These are phyloP conservation scores for Leucoraja erinaceus DNA, from an alignment of 2,113 vertebrate genomes.

Conservation along the genomic window DNA sequence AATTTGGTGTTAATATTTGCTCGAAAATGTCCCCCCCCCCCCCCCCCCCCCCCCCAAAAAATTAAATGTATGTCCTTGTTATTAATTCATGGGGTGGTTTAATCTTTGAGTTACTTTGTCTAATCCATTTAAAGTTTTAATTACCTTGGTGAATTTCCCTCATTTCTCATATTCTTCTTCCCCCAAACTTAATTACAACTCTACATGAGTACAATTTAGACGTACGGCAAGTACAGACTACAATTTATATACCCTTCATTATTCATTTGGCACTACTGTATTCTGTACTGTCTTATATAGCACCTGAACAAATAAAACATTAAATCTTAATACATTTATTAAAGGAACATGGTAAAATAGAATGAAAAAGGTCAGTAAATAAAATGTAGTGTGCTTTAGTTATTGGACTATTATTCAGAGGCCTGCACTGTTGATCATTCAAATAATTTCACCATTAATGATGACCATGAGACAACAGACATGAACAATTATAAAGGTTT, in stretches of 20 bases:
- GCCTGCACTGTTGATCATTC: background rate
- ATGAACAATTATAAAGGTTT: too few species aligned
- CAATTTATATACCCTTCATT: background rate
- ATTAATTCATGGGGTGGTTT: background rate
- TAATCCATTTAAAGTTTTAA: background rate
- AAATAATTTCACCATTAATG: too few species aligned
- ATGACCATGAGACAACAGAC: too few species aligned
- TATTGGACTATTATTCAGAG: background rate
- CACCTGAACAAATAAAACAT: background rate
- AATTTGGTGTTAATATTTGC: background rate
- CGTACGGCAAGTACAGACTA: background rate
- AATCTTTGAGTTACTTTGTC: background rate
- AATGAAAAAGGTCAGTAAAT: background rate
- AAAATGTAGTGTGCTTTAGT: background rate
- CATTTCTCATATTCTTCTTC: background rate
- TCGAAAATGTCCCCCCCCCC: background rate
- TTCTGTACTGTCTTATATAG: background rate
- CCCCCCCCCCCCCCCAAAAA: too few species aligned
- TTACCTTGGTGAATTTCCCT: background rate
- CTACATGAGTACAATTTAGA: background rate
- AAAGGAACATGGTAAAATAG: background rate
- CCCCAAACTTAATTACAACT: background rate
- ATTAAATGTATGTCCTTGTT: background rate
- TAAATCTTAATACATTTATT: background rate
- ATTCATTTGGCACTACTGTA: background rate